A percentile compares a stretch with the other conserved stretches of the same genome.
Conservation (phyloP, 2,888 invertebrate genomes). For the Acanthosoma haemorrhoidale region DNA sequence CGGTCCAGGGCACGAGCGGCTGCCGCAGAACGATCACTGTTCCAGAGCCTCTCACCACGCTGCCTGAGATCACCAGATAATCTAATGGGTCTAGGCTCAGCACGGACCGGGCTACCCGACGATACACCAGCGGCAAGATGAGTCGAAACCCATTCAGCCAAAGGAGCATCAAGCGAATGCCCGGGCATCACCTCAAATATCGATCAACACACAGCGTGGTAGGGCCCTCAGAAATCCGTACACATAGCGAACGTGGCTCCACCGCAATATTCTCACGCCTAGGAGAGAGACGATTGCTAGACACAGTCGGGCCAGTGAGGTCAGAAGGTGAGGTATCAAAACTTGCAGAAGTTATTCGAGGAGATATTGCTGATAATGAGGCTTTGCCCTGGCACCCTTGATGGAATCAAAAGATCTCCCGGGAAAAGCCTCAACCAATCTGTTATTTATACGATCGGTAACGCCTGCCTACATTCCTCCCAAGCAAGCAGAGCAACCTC, state of each 20-base stretch:
- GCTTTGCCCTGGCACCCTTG: neutral
- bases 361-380: no score
- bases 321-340: neutral
- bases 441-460: neutral
- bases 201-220: neutral
- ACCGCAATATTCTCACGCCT: neutral
- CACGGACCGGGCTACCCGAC: neutral
- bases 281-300: neutral
- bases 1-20: neutral
- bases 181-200: neutral
- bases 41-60: neutral
- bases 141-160: neutral
- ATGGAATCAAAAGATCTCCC: neutral
- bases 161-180: neutral
- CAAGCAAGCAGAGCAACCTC: neutral
- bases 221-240: neutral
- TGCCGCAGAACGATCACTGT: neutral
- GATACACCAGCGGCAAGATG: neutral
- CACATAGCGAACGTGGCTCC: neutral
- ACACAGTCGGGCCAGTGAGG: neutral
- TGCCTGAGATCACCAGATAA: neutral
- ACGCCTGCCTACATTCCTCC: neutral
- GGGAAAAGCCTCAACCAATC: neutral
- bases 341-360: neutral
- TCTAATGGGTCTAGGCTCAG: neutral